phyloP scores from a whole-genome alignment of 2,797 vertebrate species.

The Geotria australis region DNA sequence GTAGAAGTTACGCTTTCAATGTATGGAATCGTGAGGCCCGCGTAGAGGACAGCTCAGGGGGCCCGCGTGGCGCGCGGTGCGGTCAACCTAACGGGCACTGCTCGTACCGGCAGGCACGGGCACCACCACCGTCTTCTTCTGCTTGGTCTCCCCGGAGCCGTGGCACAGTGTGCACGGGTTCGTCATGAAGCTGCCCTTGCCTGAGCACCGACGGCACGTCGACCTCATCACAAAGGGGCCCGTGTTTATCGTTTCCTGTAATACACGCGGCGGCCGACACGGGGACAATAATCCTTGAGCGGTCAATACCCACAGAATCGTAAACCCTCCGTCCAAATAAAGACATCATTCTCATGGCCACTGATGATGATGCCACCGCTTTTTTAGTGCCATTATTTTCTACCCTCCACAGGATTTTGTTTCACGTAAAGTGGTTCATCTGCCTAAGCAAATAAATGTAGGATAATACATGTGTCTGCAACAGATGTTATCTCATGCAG shows the following conservation, averaged over 20 bases:
- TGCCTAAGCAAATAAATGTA: no score
- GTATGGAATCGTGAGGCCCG: no score
- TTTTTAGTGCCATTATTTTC: no score
- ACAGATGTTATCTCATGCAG: no score
- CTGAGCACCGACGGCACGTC: slow-evolving; percentile 50
- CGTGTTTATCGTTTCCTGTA: slow-evolving; percentile 68
- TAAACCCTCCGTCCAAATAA: background rate
- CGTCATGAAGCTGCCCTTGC: slow-evolving; percentile 43
- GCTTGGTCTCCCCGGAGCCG: slow-evolving; percentile 59
- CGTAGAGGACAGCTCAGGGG: no score
- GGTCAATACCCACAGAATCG: background rate
- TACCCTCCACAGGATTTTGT: no score
- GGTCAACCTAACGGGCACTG: background rate
- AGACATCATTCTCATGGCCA: background rate
- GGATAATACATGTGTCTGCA: no score
- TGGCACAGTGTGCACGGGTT: slow-evolving; percentile 36
- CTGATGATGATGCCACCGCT: no score
- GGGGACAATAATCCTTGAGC: background rate
- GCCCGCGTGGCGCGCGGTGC: no score
- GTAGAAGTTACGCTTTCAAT: no score
- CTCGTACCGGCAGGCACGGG: slow-evolving; percentile 65
- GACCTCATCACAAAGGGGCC: slow-evolving; percentile 95
- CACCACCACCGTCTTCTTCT: slow-evolving; percentile 48
- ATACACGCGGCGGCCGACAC: background rate
- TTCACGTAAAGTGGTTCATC: no score